Evolutionary conservation across 1,140 invertebrate species (phyloP).

Genomic region (Leptestheria dahalacensis): DNA sequence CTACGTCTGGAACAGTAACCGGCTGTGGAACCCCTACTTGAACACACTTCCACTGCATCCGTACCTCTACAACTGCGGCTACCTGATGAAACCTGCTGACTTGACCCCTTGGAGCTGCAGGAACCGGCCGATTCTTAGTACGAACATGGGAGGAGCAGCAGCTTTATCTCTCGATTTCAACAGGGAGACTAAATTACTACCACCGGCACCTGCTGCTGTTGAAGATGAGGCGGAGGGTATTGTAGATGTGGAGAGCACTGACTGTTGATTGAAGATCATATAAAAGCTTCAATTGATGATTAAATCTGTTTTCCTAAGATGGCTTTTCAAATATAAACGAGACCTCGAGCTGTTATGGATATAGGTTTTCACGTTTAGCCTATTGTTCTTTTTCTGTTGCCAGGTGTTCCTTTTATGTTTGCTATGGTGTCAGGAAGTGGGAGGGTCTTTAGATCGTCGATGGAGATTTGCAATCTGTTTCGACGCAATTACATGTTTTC

Average conservation of each 20-base stretch:
- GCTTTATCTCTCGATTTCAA: neutral
- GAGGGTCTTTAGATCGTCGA: too few relatives aligned
- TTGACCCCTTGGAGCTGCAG: neutral
- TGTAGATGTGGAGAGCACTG: constrained; percentile 3
- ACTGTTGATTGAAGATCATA: neutral
- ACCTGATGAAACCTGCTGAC: neutral
- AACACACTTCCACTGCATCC: neutral
- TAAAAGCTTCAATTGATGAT: too few relatives aligned
- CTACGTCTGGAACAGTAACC: neutral
- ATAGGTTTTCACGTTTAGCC: too few relatives aligned
- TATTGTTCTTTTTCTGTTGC: too few relatives aligned
- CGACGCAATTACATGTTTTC: too few relatives aligned
- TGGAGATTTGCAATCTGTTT: too few relatives aligned
- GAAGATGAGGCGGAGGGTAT: constrained; percentile 6
- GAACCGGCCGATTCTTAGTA: too few relatives aligned
- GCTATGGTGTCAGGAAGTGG: too few relatives aligned
- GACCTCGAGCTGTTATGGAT: too few relatives aligned
- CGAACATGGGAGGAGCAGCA: neutral
- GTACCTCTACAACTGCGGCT: constrained; percentile 1
- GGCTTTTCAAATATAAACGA: too few relatives aligned
- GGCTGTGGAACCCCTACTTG: constrained; percentile 1
- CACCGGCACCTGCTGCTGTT: neutral
- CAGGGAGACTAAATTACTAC: neutral
- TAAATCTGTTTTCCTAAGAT: too few relatives aligned
- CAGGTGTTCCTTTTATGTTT: too few relatives aligned